Evolutionary conservation across 2,888 invertebrate species (phyloP), one percentile per base, ranked within the genome.

Genomic region (Xestia ashworthii): DNA sequence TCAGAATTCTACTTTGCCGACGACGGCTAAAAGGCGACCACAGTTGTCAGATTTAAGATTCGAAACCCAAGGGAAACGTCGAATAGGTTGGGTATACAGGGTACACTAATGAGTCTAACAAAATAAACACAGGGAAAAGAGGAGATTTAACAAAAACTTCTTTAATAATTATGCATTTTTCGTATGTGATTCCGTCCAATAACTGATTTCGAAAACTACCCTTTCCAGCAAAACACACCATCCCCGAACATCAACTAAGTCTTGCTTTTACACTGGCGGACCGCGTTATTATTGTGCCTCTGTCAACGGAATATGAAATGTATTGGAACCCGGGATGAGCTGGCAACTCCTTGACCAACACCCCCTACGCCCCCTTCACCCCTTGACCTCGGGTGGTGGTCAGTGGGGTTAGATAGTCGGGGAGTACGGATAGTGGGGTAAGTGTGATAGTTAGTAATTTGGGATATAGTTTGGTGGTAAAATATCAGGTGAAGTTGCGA

Each of bases 281-380:
- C 91, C 92, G 94, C 94, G 95, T 96, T 95, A 96, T 96, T 96
- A 96, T 96, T 96, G 96, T 95, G 96, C 96, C 95, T 95, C 96
- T 96, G 96, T 96, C 96, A 96, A 95, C 96, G 96, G 96, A 96
- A 96, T 96, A 96, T 96, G 96, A 96, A 96, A 96, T 96, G 96
- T 96, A 96, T 96, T 96, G 96, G 95, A 93, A 93, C 92, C 91
- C 87, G 95, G 96, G 96, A 96, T 96, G 96, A 95, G 95, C 93
- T 90, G 90, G 92, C 90, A 92, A 92, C 94, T 94, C 94, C 94
- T 95, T 95, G 94, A 95, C 93, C 94, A 89, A 84, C 92, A 85
- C 92, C 88, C 90, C 92, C 91, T 67, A 71, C 81, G 62, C 64
- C 71, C 87, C 89, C 85, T 80, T 88, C 92, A 89, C 93, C 93